Evolutionary conservation across 2,113 vertebrate species (phyloP), one percentile per base, ranked within the genome.

Genomic region (Andinoacara biseriatus): DNA sequence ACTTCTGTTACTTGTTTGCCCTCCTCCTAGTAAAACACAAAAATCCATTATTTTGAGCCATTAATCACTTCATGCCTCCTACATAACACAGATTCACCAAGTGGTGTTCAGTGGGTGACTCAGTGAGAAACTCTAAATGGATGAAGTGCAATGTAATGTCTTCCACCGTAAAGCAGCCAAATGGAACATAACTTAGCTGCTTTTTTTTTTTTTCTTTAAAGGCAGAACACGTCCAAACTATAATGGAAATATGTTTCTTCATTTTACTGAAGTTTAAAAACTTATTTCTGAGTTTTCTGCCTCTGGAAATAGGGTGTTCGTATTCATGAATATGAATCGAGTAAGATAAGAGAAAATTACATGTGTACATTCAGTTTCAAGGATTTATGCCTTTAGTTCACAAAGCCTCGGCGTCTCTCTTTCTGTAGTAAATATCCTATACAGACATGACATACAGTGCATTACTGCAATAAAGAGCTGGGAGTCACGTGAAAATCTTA

Each of bases 41-140:
- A 60, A 76, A 60, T 62, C 59, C 46, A 79, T 90, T 86, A 86
- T 81, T 62, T 76, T 60, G 59, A 87, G 76, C 78, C 88, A 86
- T 84, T 89, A 83, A 88, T 92, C 59, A 75, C 77, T 89, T 88
- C 87, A 83, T 82, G 84, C 82, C 84, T 89, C 87, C 91, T 85
- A 86, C 89, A 80, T 85, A 76, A 58, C 69, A 86, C 77, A 84
- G 74, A 84, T 78, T 58, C 65, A 81, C 58, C n/a, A 10, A 88
- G 75, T 72, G 88, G 60, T 74, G 58, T 82, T 81, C 79, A 82
- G 76, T n/a, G 22, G 59, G 85, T 89, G 86, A 88, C 76, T 88
- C 87, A 84, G 80, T 78, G 82, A 91, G 87, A 84, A 84, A 52
- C 57, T 82, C 78, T 78, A 82, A 86, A 85, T 75, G 85, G 77